Percentiles rank a stretch among this genome's conserved stretches.
Evolutionary conservation across 2,797 vertebrate species (phyloP).

Genomic region (Rousettus madagascariensis): DNA sequence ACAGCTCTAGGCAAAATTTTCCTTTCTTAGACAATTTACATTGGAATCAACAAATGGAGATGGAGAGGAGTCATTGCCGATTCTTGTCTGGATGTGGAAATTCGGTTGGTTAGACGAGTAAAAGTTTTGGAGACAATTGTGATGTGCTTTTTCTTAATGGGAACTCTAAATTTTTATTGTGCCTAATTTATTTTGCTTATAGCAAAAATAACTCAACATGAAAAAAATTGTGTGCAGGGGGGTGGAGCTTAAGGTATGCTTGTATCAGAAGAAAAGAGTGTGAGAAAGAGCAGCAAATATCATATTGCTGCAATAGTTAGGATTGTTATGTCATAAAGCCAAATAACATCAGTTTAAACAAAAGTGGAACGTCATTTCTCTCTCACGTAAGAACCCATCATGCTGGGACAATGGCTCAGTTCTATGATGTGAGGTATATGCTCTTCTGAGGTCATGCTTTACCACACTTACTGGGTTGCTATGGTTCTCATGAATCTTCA

Average conservation of each 20-base stretch:
- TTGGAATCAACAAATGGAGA: neutral
- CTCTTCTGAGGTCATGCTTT: neutral
- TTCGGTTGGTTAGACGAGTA: neutral
- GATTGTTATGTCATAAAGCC: neutral
- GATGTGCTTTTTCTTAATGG: neutral
- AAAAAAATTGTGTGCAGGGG: neutral
- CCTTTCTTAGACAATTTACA: neutral
- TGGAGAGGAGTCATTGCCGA: neutral
- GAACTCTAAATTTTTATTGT: neutral
- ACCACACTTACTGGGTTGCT: neutral
- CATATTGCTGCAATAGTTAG: neutral
- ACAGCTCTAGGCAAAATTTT: neutral
- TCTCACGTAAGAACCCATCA: neutral
- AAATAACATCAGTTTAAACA: neutral
- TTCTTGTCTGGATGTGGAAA: neutral
- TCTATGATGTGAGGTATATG: too few relatives aligned
- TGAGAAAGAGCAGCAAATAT: neutral
- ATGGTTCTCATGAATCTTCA: neutral
- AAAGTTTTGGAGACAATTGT: neutral
- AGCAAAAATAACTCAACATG: neutral
- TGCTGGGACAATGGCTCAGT: neutral
- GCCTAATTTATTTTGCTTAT: neutral
- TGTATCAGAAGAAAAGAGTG: neutral
- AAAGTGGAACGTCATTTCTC: neutral
- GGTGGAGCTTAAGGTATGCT: neutral